Conservation (phyloP, 2,113 vertebrate genomes). For the Gambusia affinis region DNA sequence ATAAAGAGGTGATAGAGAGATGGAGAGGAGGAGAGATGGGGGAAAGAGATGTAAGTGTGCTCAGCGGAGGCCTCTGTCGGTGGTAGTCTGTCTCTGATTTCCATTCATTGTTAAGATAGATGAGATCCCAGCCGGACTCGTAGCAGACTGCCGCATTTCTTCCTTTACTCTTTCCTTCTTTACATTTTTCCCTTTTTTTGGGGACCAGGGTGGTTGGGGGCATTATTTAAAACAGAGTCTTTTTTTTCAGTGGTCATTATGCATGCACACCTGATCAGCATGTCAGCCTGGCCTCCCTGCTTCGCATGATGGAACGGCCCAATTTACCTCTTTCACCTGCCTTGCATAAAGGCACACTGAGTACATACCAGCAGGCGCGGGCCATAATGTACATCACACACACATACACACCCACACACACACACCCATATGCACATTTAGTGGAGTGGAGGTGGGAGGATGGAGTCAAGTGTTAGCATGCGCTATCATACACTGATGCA, state of each 20-base stretch:
- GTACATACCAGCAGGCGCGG: slow-evolving; percentile 52
- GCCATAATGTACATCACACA: slow-evolving; percentile 48
- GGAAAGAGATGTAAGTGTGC: slow-evolving; percentile 85
- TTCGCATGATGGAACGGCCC: slow-evolving; percentile 93
- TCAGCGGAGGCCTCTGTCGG: slow-evolving; percentile 86
- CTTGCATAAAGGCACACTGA: slow-evolving; percentile 87
- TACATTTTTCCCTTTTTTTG: slow-evolving; percentile 43
- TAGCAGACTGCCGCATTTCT: slow-evolving; percentile 93
- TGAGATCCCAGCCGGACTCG: slow-evolving; percentile 91
- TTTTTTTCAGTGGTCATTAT: slow-evolving; percentile 98
- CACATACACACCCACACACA: slow-evolving; percentile 39
- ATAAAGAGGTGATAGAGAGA: slow-evolving; percentile 53
- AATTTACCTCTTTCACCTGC: slow-evolving; percentile 92
- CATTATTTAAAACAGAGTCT: slow-evolving; percentile 96
- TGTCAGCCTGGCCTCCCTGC: slow-evolving; percentile 88
- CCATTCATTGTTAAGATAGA: slow-evolving; percentile 96
- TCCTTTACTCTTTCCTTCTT: slow-evolving; percentile 31
- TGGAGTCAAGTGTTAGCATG: slow-evolving; percentile 38
- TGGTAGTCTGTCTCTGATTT: slow-evolving; percentile 90
- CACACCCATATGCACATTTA: slow-evolving; percentile 23
- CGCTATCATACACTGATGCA: slow-evolving; percentile 25
- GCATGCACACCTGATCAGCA: slow-evolving; percentile 96
- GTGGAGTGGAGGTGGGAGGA: slow-evolving; percentile 57
- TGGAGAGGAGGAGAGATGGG: slow-evolving; percentile 20
- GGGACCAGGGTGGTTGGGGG: slow-evolving; percentile 67